Base-by-base conservation (phyloP, 2,888 invertebrate species). In the Hirtodrosophila trivittata region DNA sequence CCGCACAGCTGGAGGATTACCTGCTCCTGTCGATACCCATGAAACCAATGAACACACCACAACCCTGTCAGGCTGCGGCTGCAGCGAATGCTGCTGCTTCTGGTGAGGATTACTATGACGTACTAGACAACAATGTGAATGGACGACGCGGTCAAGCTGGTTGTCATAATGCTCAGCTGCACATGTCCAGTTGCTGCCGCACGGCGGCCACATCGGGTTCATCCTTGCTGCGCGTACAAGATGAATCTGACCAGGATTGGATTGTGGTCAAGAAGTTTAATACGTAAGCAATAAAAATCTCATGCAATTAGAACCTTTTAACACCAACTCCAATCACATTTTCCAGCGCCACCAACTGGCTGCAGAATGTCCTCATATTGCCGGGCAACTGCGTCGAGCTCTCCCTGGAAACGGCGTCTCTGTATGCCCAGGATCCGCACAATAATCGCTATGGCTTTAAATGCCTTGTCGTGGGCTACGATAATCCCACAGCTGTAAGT, bases 311-410 rank as follows among this genome's bases (percentile, higher is more conserved):
- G n/a, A n/a, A n/a, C n/a, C n/a, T n/a, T 21, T 21, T 21, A 21
- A 21, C 18, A 3, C 5, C 5, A 21, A 21, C 18, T 21, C 3
- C 5, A 5, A n/a, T n/a, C n/a, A n/a, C n/a, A n/a, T n/a, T 3
- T 10, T 75, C 1, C 45, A 91, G 91, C 2, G 60, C 89, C 1
- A 87, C 89, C 3, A 88, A 90, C 54, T 99, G 98, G 98, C 97
- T 98, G 0, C 95, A 95, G 82, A 95, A 94, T 75, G 94, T 96
- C 0, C 92, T 98, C 9, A 92, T 98, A 56, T 91, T 98, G 33
- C 98, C 98, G 28, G 98, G 98, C 12, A 97, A 98, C 89, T 97
- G 97, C 91, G 95, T 98, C 0, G 94, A 98, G 83, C 98, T 99
- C 90, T 97, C 98, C 0, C 89, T 99, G 87, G 98, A 99, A 92